Evolutionary conservation across 2,888 invertebrate species (phyloP).

Genomic region (Aromia moschata): DNA sequence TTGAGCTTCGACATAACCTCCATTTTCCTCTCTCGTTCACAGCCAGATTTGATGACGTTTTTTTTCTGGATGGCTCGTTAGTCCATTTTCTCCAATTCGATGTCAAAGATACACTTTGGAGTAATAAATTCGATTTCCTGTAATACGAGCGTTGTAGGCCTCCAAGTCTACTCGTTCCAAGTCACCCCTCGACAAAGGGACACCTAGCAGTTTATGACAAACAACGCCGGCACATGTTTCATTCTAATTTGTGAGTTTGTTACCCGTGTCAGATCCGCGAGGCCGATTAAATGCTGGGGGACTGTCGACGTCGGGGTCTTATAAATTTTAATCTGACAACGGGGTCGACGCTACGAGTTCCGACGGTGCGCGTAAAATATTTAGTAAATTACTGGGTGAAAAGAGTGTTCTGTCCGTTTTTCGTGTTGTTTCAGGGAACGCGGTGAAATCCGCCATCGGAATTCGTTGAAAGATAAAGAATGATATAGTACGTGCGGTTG

Average conservation of each 20-base stretch:
- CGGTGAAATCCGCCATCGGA: background rate
- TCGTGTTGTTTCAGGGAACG: background rate
- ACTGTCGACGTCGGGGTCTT: conserved; percentile 9
- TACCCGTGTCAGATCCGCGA: conserved; percentile 55
- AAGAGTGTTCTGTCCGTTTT: background rate
- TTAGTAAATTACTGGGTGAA: conserved; percentile 10
- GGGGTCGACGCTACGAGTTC: conserved; percentile 1
- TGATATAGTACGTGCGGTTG: background rate
- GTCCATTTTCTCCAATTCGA: too few species aligned
- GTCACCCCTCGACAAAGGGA: too few species aligned
- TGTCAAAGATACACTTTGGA: too few species aligned
- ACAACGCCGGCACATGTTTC: conserved; percentile 57
- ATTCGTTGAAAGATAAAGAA: background rate
- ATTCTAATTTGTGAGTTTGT: conserved; percentile 59
- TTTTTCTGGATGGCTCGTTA: too few species aligned
- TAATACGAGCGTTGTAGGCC: too few species aligned
- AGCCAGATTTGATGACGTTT: too few species aligned
- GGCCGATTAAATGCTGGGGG: conserved; percentile 50
- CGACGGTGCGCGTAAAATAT: conserved; percentile 15
- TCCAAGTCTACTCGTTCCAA: too few species aligned
- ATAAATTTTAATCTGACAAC: conserved; percentile 21
- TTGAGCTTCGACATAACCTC: too few species aligned
- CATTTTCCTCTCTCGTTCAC: too few species aligned
- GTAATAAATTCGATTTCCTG: too few species aligned
- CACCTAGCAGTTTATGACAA: too few species aligned